Percentiles rank a stretch among this genome's conserved stretches.
Evolutionary conservation across 2,797 vertebrate genomes (phyloP).

Genomic region (Sebastiscus tertius): DNA sequence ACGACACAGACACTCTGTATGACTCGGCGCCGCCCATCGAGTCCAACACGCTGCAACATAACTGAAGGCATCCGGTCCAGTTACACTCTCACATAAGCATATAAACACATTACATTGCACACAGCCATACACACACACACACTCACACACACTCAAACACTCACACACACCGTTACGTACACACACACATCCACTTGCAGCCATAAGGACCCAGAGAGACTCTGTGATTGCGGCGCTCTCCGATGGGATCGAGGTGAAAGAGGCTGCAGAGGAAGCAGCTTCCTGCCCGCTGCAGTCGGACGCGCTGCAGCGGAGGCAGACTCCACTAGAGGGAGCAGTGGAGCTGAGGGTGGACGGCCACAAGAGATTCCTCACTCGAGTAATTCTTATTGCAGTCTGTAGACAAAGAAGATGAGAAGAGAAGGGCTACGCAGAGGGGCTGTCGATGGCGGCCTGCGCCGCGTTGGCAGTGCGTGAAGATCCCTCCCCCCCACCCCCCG

Average conservation of each 20-base stretch:
- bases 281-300: constrained; percentile 42
- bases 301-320: constrained; percentile 43
- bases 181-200: constrained; percentile 67
- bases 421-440: constrained; percentile 32
- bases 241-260: constrained; percentile 41
- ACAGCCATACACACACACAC: constrained; percentile 40
- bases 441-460: constrained; percentile 11
- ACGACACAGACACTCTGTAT: constrained; percentile 99
- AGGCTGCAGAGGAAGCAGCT: constrained; percentile 70
- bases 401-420: constrained; percentile 42
- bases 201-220: constrained; percentile 78
- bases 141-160: constrained; percentile 62
- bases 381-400: constrained; percentile 68
- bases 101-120: constrained; percentile 64
- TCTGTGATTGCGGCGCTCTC: constrained; percentile 74
- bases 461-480: constrained; percentile 9
- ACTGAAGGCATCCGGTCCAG: constrained; percentile 83
- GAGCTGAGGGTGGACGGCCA: constrained; percentile 62
- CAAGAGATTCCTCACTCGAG: constrained; percentile 74
- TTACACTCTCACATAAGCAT: constrained; percentile 61
- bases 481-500: not conserved
- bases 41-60: constrained; percentile 99
- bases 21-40: constrained; percentile 99
- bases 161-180: constrained; percentile 64
- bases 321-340: constrained; percentile 69